Evolutionary conservation across 2,797 vertebrate genomes (phyloP), one percentile per base, ranked within the genome.

Genomic region (Lutjanus argentimaculatus): DNA sequence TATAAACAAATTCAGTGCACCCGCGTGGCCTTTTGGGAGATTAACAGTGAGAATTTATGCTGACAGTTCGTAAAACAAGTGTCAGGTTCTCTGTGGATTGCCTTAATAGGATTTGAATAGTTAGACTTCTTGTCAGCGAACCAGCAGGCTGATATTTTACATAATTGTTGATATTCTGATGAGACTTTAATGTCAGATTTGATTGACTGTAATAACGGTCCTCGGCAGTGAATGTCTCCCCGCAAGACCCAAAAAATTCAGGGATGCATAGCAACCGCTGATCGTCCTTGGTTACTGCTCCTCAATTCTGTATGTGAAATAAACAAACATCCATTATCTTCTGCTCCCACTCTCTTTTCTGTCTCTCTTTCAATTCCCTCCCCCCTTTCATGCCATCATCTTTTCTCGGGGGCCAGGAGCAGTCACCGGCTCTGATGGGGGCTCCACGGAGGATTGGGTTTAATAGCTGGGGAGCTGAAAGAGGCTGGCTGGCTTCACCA

Each of bases 271-370:
- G 89, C 84, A 91, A 90, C 90, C 63, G 11, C 42, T 69, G 65
- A 88, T 88, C 65, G n/a, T 86, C 75, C 86, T 76, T 90, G 85
- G 86, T 81, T 87, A 84, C 86, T 80, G 85, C 85, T 75, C 68
- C 65, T 79, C 70, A 63, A 56, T 82, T 85, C 80, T 77, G 71
- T 67, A 57, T 83, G 79, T 77, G 88, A 86, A 87, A 93, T 92
- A 94, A 93, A 94, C 93, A 94, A 93, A 93, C 91, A 95, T 89
- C 89, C 85, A 91, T 94, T 93, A 91, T 92, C 85, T 91, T 90
- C 85, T 69, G 61, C 87, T 89, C 85, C 92, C 89, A 89, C 83
- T 89, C 80, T 91, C 80, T 74, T 91, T 85, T 86, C 89, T 88
- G 80, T 82, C 86, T 80, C 88, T 84, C 67, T 83, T 73, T 80